phyloP scores from a whole-genome alignment of 2,888 invertebrate genomes.

The Scrobipalpa atriplicella region DNA sequence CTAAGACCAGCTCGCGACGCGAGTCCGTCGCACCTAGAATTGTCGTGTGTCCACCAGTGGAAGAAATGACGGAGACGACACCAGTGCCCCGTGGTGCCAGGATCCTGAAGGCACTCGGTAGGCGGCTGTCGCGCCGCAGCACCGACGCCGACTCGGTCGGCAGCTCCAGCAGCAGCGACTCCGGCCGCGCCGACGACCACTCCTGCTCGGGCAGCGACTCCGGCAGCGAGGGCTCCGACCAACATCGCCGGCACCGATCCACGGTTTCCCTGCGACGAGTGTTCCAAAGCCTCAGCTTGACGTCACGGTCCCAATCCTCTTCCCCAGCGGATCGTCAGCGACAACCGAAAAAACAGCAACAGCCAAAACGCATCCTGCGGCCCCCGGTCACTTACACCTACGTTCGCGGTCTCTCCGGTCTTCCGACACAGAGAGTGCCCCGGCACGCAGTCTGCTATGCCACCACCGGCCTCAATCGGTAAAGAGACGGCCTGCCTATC shows the following conservation, averaged over 20 bases:
- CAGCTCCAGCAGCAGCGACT: constrained; percentile 76
- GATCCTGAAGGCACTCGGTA: constrained; percentile 85
- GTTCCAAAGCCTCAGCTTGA: constrained; percentile 86
- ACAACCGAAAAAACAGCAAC: constrained; percentile 81
- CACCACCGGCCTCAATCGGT: constrained; percentile 69
- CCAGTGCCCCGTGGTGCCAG: constrained; percentile 83
- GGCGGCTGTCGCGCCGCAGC: constrained; percentile 82
- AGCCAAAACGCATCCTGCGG: constrained; percentile 89
- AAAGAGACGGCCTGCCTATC: constrained; percentile 42
- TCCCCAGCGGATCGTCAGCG: constrained; percentile 76
- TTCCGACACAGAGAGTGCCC: constrained; percentile 92
- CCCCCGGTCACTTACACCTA: constrained; percentile 91
- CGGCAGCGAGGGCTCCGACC: constrained; percentile 84
- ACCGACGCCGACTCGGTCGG: constrained; percentile 68
- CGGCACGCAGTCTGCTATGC: constrained; percentile 72
- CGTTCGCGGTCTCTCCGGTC: constrained; percentile 90
- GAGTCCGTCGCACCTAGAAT: constrained; percentile 73
- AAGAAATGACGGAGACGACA: constrained; percentile 81
- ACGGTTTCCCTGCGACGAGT: constrained; percentile 87
- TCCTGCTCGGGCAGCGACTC: constrained; percentile 84
- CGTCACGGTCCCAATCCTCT: constrained; percentile 85
- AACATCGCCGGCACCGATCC: constrained; percentile 75
- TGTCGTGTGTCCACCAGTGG: constrained; percentile 75
- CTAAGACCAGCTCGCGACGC: constrained; percentile 53
- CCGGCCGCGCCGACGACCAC: constrained; percentile 67